Base-by-base conservation (phyloP, 2,113 vertebrate genomes). In the Megalops atlanticus region DNA sequence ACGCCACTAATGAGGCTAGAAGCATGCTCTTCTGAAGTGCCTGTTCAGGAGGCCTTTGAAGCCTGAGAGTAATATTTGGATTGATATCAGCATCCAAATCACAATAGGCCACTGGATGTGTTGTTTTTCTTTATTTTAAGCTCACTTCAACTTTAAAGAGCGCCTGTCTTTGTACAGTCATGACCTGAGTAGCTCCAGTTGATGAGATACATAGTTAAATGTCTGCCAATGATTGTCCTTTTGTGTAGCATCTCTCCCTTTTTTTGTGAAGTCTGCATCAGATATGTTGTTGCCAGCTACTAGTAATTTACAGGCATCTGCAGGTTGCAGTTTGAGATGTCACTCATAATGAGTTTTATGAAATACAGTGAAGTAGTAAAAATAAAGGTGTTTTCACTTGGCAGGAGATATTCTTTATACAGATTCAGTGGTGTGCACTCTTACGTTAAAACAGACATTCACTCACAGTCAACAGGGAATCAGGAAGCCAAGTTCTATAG, bases 401-500 rank as follows among this genome's bases (percentile, higher is more conserved):
- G 31, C 16, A 71, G 69, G 11, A 71, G 7, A 2, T n/a, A 64
- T 71, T 71, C 36, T 24, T 71, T 8, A 1, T 71, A 4, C 18
- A 72, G 38, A 45, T 49, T 47, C 24, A 38, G 39, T 72, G 43
- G 38, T 49, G 78, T 31, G 41, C 40, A 27, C 27, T 14, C 35
- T 71, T 31, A 64, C 24, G 58, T 64, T n/a, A n/a, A 38, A 38
- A 71, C 69, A 38, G 69, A 31, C 45, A 27, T n/a, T 77, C 6
- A 18, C 14, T 54, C 21, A 21, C 76, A 52, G 14, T 77, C 40
- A 24, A 24, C n/a, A 64, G 58, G 58, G 21, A 64, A 64, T 64
- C 58, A 31, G 58, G 58, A 64, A 64, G 58, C 39, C 33, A 21
- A 45, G 14, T 49, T 40, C 38, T 33, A 45, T 88, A 83, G 86